Conservation (phyloP, 2,888 invertebrate genomes). For the Steinernema scapterisci region DNA sequence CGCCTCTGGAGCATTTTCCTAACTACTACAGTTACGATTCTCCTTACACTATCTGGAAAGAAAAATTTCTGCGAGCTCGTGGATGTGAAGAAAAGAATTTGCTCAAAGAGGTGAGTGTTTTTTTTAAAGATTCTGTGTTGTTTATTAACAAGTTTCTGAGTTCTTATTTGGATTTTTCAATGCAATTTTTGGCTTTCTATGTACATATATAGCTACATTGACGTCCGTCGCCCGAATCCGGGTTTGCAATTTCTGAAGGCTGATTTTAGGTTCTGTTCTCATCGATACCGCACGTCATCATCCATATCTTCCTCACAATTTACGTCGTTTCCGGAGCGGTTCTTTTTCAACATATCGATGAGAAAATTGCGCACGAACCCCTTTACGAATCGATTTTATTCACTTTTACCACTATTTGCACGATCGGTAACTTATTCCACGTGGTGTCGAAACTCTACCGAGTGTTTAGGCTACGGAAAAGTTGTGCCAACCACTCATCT, state of each 20-base stretch:
- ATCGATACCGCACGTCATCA: slow-evolving; percentile 42
- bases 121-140: too few species aligned
- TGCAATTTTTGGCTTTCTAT: too few species aligned
- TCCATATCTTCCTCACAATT: slow-evolving; percentile 41
- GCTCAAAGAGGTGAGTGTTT: slow-evolving; percentile 15
- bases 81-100: slow-evolving; percentile 33
- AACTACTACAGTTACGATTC: slow-evolving; percentile 27
- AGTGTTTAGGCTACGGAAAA: slow-evolving; percentile 55
- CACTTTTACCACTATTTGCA: slow-evolving; percentile 54
- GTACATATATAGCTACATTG: too few species aligned
- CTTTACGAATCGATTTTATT: slow-evolving; percentile 48
- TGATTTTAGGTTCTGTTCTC: slow-evolving; percentile 42
- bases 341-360: slow-evolving; percentile 43
- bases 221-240: neutral
- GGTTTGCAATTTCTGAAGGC: neutral
- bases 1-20: neutral
- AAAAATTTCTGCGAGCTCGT: slow-evolving; percentile 24
- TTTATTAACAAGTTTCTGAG: neutral
- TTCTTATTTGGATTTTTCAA: neutral
- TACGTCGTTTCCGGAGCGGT: slow-evolving; percentile 49
- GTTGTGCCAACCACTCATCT: slow-evolving; percentile 42
- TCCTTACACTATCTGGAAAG: slow-evolving; percentile 35
- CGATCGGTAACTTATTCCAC: slow-evolving; percentile 45
- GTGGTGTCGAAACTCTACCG: neutral
- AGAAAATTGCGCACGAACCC: slow-evolving; percentile 34